Base-by-base conservation (phyloP, 2,888 invertebrate genomes). In the Hypercompe scribonia region DNA sequence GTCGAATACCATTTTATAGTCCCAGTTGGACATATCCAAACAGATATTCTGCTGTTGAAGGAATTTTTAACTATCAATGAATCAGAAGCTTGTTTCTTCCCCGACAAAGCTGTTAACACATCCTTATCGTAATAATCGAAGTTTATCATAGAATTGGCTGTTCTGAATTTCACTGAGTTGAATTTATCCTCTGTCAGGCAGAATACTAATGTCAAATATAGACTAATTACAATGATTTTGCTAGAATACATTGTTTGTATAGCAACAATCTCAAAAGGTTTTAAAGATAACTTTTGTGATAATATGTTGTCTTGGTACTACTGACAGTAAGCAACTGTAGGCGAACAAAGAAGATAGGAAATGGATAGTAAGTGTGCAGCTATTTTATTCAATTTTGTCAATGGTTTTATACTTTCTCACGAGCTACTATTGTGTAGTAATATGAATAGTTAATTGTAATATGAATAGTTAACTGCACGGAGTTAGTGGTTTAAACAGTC, bases 21-120 rank as follows among this genome's bases (percentile, higher is more conserved):
- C 31, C 66, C 66, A 4, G 66, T 46, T 2, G 46, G 66, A 46
- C 66, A 66, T 66, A 66, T 66, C 66, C 66, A 66, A 5, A 13
- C 46, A 21, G 66, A 66, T 24, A 66, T 46, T 42, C 66, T 66
- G 13, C 33, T 15, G 5, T 42, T 42, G 5, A 11, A 31, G 33
- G 11, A 21, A 7, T 33, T 33, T 31, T 46, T 24, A 66, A 33
- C 46, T 3, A 33, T 42, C 13, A 33, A 21, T 36, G 3, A 33
- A 21, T 4, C 24, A 33, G 8, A 18, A 46, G 46, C 24, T 31
- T 66, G 66, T 46, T 46, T 33, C 24, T 33, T 42, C 13, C 33
- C 46, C 5, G 46, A 46, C 66, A 46, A 66, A 46, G 66, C 66
- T 33, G 42, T 66, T 8, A 66, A 24, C 28, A 66, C 13, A 13